phyloP scores from a whole-genome alignment of 2,113 vertebrate species.

The Hippoglossus stenolepis region DNA sequence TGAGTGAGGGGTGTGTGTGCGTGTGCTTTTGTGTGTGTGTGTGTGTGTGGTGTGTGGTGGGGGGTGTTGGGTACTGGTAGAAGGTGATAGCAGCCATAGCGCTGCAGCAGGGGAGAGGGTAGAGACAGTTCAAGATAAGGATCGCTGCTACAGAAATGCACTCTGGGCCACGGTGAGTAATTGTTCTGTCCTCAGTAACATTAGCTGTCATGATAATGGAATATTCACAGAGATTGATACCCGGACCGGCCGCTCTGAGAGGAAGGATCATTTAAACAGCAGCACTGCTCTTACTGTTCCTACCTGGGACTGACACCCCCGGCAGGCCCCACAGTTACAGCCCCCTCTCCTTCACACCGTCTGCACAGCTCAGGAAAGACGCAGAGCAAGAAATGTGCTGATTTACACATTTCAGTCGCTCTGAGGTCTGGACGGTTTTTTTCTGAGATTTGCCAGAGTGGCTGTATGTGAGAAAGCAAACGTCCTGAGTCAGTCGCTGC shows the following conservation, averaged over 20 bases:
- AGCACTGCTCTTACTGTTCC: slow-evolving; percentile 27
- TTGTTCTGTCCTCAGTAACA: slow-evolving; percentile 82
- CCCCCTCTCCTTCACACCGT: neutral
- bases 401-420: neutral
- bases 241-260: slow-evolving; percentile 55
- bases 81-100: slow-evolving; percentile 78
- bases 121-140: slow-evolving; percentile 83
- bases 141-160: slow-evolving; percentile 79
- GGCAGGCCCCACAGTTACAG: slow-evolving; percentile 7
- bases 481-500: no score
- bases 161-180: slow-evolving; percentile 80
- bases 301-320: slow-evolving; percentile 45
- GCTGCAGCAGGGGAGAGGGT: slow-evolving; percentile 56
- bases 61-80: slow-evolving; percentile 77
- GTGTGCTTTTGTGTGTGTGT: neutral
- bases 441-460: neutral
- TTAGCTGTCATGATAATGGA: slow-evolving; percentile 82
- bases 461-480: no score
- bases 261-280: slow-evolving; percentile 71
- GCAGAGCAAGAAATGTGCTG: neutral
- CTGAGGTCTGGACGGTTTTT: neutral
- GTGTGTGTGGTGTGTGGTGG: neutral
- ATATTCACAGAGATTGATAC: slow-evolving; percentile 81
- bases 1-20: neutral
- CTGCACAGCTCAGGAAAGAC: neutral